These are phyloP conservation scores for Hirundichthys speculiger DNA, from an alignment of 2,113 vertebrate species.

Conservation along the genomic window DNA sequence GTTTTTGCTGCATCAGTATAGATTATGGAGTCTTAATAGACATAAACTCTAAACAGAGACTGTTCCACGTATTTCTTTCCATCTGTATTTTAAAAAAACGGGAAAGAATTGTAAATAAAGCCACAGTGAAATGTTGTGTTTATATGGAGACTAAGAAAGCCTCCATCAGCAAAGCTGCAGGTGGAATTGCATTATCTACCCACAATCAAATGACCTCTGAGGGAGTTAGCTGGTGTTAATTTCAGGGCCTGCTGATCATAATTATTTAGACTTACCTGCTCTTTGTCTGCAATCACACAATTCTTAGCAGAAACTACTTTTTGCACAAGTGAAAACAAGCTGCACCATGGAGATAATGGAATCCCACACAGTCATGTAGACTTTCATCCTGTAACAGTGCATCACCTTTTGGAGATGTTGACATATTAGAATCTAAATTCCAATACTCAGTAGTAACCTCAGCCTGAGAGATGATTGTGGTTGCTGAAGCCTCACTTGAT, in stretches of 20 bases:
- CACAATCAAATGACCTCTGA: constrained; percentile 25
- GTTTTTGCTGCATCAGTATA: background rate
- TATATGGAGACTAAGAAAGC: constrained; percentile 17
- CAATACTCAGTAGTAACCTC: too few species aligned
- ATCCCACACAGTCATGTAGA: constrained; percentile 19
- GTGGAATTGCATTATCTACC: constrained; percentile 34
- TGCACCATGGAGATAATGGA: constrained; percentile 17
- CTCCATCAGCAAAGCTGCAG: constrained; percentile 14
- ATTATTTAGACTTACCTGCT: constrained; percentile 50
- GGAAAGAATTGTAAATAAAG: background rate
- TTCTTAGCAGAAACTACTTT: constrained; percentile 13
- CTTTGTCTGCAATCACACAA: constrained; percentile 38
- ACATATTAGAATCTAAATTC: background rate
- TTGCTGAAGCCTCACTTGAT: too few species aligned
- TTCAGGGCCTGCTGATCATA: constrained; percentile 62
- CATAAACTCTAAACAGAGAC: background rate
- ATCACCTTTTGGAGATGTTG: constrained; percentile 2
- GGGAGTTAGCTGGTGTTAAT: constrained; percentile 50
- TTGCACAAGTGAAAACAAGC: constrained; percentile 31
- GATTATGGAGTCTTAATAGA: too few species aligned
- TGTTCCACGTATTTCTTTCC: background rate
- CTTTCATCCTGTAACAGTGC: constrained; percentile 1
- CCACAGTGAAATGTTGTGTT: constrained; percentile 2
- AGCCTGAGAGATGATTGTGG: too few species aligned
- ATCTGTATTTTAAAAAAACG: too few species aligned